Evolutionary conservation across 2,888 invertebrate species (phyloP).

Genomic region (Luperina nickerlii): DNA sequence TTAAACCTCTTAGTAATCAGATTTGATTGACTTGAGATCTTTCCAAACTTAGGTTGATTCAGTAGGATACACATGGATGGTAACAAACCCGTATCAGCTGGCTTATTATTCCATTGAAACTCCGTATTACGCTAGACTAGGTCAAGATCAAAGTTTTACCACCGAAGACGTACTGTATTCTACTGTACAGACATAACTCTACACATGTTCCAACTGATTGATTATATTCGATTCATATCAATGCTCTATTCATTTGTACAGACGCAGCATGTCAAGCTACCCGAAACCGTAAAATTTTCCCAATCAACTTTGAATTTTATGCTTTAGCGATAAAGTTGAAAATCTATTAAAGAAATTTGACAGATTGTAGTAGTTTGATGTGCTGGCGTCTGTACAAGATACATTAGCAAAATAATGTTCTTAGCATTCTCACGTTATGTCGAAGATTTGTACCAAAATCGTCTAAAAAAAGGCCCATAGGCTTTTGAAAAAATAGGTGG

Average conservation of each 20-base stretch:
- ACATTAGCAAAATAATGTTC: conserved; percentile 17
- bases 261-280: too few relatives aligned
- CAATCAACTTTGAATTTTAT: too few relatives aligned
- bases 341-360: too few relatives aligned
- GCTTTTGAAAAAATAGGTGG: conserved; percentile 25
- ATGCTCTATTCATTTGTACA: conserved; percentile 1
- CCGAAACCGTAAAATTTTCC: too few relatives aligned
- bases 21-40: neutral
- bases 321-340: too few relatives aligned
- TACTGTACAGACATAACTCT: neutral
- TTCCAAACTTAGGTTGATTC: too few relatives aligned
- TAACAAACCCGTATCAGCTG: neutral
- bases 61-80: neutral
- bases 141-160: neutral
- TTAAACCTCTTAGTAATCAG: neutral
- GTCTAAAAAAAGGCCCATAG: conserved; percentile 5
- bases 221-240: neutral
- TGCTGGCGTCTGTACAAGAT: neutral
- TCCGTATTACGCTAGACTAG: neutral
- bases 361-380: too few relatives aligned
- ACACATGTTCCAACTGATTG: neutral
- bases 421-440: conserved; percentile 35
- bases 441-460: conserved; percentile 31
- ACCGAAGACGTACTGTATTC: neutral
- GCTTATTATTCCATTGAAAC: neutral